Evolutionary conservation across 2,888 invertebrate species (phyloP).

Genomic region (Axea sp.): DNA sequence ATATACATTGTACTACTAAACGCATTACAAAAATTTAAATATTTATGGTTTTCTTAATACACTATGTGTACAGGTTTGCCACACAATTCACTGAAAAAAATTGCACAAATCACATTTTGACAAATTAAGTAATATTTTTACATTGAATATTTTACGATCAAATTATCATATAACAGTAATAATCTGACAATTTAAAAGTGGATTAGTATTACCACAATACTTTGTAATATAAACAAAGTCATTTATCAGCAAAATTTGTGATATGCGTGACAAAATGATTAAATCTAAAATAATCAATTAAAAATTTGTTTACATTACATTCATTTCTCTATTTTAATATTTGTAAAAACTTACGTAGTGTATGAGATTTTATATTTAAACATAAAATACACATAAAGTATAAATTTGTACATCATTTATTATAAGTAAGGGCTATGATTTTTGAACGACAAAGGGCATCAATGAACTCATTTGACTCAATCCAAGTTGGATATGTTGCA

Average conservation of each 20-base stretch:
- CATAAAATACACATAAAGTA: slow-evolving; percentile 3
- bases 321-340: not conserved
- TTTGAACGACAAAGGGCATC: slow-evolving; percentile 77
- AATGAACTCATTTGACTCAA: slow-evolving; percentile 79
- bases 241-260: slow-evolving; percentile 8
- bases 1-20: slow-evolving; percentile 25
- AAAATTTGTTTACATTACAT: slow-evolving; percentile 1
- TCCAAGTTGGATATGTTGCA: slow-evolving; percentile 92
- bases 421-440: slow-evolving; percentile 70
- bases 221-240: too few species aligned
- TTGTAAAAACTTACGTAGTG: not conserved
- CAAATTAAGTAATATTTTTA: not conserved
- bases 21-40: too few species aligned
- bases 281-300: slow-evolving; percentile 1
- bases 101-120: slow-evolving; percentile 28
- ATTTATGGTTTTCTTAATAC: too few species aligned
- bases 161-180: not conserved
- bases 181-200: not conserved
- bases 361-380: slow-evolving; percentile 12
- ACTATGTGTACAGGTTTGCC: too few species aligned
- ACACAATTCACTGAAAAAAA: slow-evolving; percentile 1
- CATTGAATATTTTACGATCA: not conserved
- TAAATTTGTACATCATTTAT: slow-evolving; percentile 41
- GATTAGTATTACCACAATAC: not conserved
- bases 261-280: not conserved